These are phyloP conservation scores for Zoanthus sociatus DNA, from an alignment of 92 coral and sea anemone genomes.

Conservation along the genomic window DNA sequence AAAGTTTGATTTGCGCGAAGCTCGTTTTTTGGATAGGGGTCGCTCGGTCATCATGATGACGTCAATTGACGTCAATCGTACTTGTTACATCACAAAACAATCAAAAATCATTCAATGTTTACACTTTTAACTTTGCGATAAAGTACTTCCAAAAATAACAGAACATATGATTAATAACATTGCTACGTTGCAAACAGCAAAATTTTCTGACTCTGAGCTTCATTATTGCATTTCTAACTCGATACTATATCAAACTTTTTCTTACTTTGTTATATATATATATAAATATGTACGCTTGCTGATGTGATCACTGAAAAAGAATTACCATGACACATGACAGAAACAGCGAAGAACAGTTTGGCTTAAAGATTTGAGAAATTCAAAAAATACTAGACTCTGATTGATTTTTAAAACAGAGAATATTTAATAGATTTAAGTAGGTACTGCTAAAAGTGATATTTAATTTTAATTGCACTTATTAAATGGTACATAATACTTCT, in stretches of 20 bases:
- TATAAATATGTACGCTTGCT: too few relatives aligned
- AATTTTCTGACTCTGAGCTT: neutral
- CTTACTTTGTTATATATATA: neutral
- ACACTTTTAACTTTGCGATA: conserved; percentile 13
- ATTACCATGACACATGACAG: neutral
- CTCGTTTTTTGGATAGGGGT: conserved; percentile 30
- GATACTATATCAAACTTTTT: neutral
- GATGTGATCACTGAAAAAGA: neutral
- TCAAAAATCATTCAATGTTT: conserved; percentile 33
- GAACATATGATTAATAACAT: neutral
- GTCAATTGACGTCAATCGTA: conserved; percentile 85
- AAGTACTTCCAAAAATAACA: conserved; percentile 22
- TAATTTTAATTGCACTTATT: neutral
- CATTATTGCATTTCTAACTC: neutral
- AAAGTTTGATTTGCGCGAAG: conserved; percentile 10
- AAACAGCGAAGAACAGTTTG: neutral
- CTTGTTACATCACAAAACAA: conserved; percentile 37
- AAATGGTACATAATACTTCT: neutral
- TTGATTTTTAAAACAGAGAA: neutral
- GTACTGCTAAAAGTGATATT: neutral
- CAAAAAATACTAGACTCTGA: neutral
- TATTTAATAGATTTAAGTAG: neutral
- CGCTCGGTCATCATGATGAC: conserved; percentile 51
- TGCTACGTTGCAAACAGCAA: neutral
- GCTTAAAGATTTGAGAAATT: neutral